A percentile compares a stretch with the other conserved stretches of the same genome.
phyloP scores from a whole-genome alignment of 2,797 vertebrate genomes.

The Eulemur rubriventer region DNA sequence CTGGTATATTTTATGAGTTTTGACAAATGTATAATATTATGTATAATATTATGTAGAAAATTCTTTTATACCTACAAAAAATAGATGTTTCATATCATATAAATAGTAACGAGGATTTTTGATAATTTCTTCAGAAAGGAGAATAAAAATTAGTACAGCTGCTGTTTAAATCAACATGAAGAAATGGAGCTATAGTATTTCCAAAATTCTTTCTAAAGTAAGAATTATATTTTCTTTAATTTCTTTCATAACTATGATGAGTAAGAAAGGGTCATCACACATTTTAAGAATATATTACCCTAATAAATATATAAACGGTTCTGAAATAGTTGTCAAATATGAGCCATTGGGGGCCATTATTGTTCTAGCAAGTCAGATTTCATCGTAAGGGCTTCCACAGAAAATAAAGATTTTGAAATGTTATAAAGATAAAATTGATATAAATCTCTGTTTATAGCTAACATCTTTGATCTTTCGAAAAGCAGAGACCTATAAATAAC shows the following conservation, averaged over 20 bases:
- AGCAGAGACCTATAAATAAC: not conserved
- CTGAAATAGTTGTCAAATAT: not conserved
- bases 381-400: not conserved
- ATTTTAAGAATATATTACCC: not conserved
- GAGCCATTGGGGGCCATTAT: not conserved
- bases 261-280: not conserved
- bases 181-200: not conserved
- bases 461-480: slow-evolving; percentile 6
- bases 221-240: not conserved
- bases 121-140: not conserved
- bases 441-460: not conserved
- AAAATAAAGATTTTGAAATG: slow-evolving; percentile 42
- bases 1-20: not conserved
- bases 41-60: not conserved
- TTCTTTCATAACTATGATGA: not conserved
- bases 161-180: slow-evolving; percentile 22
- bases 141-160: not conserved
- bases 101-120: not conserved
- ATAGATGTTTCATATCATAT: not conserved
- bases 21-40: not conserved
- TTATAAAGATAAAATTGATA: slow-evolving; percentile 8
- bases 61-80: not conserved
- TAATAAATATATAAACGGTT: not conserved
- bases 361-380: not conserved
- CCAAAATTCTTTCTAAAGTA: not conserved